These are phyloP conservation scores for Hormaphis cornu DNA, from an alignment of 1,140 invertebrate species.

Conservation along the genomic window DNA sequence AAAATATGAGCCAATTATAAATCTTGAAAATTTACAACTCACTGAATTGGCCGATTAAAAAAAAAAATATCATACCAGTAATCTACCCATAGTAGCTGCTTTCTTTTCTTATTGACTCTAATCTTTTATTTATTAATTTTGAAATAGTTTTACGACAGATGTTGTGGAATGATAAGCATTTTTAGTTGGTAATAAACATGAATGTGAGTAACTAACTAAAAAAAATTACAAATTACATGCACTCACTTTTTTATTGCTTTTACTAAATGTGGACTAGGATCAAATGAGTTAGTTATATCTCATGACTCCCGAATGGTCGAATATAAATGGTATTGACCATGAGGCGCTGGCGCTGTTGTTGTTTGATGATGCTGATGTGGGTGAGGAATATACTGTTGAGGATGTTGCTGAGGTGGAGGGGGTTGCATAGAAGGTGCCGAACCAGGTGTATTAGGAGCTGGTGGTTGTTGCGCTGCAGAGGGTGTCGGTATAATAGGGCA, in stretches of 20 bases:
- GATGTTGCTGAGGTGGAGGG: conserved; percentile 45
- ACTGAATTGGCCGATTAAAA: no score
- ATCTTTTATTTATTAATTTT: no score
- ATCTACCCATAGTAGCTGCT: no score
- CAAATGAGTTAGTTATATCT: conserved; percentile 31
- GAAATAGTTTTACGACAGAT: no score
- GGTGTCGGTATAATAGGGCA: conserved; percentile 51
- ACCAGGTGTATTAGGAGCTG: conserved; percentile 23
- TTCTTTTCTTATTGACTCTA: no score
- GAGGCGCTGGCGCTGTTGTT: conserved; percentile 28
- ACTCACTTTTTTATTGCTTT: conserved; percentile 28
- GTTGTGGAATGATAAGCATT: no score
- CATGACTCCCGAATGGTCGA: conserved; percentile 34
- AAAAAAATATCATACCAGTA: no score
- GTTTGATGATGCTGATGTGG: conserved; percentile 46
- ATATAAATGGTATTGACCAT: conserved; percentile 35
- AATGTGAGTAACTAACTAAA: no score
- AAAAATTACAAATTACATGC: background rate
- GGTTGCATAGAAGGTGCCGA: conserved; percentile 19
- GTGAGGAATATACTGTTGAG: conserved; percentile 39
- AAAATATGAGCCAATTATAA: no score
- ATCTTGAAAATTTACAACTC: no score
- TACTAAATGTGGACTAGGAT: conserved; percentile 30
- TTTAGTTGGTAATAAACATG: no score
- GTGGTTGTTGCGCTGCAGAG: conserved; percentile 40